Conservation (phyloP, 2,113 vertebrate genomes). For the Serinus canaria region DNA sequence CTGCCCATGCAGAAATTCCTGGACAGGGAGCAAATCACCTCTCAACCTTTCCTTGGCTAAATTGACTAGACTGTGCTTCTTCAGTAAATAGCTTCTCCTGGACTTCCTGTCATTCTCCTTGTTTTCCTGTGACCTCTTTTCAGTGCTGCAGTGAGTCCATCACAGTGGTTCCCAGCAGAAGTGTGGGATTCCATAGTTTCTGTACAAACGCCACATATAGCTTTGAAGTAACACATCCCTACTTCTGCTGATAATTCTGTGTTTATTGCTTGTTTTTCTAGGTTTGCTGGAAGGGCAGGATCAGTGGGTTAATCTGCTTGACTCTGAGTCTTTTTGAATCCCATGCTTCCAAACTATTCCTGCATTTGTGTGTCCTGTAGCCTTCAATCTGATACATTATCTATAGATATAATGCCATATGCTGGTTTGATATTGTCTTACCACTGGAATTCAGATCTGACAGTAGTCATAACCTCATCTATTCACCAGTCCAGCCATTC, state of each 20-base stretch:
- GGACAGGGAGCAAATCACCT: background rate
- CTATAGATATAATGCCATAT: background rate
- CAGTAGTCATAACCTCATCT: background rate
- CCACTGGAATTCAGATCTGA: background rate
- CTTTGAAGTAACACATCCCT: background rate
- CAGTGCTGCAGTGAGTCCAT: background rate
- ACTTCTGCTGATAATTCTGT: background rate
- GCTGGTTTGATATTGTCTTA: background rate
- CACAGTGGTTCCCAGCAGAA: background rate
- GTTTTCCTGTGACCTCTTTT: background rate
- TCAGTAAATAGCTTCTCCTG: background rate
- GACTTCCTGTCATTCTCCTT: background rate
- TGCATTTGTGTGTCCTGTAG: background rate
- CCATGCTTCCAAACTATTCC: background rate
- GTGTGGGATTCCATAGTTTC: background rate
- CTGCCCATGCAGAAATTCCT: background rate
- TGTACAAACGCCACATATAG: accelerated
- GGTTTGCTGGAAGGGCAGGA: background rate
- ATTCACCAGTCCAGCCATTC: background rate
- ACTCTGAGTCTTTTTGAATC: background rate
- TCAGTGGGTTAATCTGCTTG: background rate
- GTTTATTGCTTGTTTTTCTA: background rate
- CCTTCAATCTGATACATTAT: background rate
- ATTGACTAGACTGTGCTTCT: background rate
- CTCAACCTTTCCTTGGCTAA: background rate